These are phyloP conservation scores for Leptura quadrifasciata DNA, from an alignment of 2,888 invertebrate species.

Conservation along the genomic window DNA sequence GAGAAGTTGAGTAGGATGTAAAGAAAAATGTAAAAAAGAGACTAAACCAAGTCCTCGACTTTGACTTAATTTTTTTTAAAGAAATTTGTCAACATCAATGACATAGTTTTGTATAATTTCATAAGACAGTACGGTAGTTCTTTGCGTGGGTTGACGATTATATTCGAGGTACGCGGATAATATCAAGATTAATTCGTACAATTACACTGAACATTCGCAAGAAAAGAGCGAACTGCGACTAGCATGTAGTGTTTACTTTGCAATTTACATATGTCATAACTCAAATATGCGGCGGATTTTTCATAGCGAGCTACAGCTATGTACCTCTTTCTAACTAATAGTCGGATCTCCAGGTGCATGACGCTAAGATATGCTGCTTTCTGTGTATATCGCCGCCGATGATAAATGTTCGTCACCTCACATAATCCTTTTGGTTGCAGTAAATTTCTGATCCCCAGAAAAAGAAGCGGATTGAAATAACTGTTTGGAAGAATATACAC, in stretches of 20 bases:
- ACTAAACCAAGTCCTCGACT: background rate
- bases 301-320: background rate
- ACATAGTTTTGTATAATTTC: background rate
- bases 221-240: conserved; percentile 46
- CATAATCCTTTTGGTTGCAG: background rate
- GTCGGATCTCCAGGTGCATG: conserved; percentile 15
- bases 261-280: conserved; percentile 37
- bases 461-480: background rate
- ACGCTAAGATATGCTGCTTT: conserved; percentile 20
- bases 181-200: conserved; percentile 43
- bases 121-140: background rate
- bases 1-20: too few species aligned
- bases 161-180: conserved; percentile 1
- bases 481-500: background rate
- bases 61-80: background rate
- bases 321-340: conserved; percentile 5
- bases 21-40: too few species aligned
- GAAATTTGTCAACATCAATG: background rate
- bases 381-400: conserved; percentile 10
- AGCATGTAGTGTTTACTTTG: conserved; percentile 34
- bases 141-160: background rate
- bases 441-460: background rate
- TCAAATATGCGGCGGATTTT: conserved; percentile 22
- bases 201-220: conserved; percentile 45
- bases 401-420: conserved; percentile 16